Base-by-base conservation (phyloP, 2,113 vertebrate genomes). In the Megaleporinus macrocephalus region DNA sequence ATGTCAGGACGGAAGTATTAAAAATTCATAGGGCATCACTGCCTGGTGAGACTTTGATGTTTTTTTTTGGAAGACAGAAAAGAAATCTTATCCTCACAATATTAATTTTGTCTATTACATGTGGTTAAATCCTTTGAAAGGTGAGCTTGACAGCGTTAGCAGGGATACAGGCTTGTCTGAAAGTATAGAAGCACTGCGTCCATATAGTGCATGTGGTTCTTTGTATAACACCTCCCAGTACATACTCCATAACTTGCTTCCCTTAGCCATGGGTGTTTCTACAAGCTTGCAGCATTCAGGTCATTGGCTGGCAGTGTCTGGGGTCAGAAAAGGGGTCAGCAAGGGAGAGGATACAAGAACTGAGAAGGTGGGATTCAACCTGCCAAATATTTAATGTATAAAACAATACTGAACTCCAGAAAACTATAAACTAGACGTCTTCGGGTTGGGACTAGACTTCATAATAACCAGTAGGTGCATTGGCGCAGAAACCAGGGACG, bases 1-100 rank as follows among this genome's bases (percentile, higher is more conserved):
- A 83, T 86, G 81, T 77, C 84, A 80, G 57, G 57, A 26, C 30
- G 66, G 72, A 75, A 36, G 27, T 68, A 73, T 77, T 68, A 73
- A 80, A 83, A 59, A 82, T 73, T 59, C 20, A 80, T 51, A 69
- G 77, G 68, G 72, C 73, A 76, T 75, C 68, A 24, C 26, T 63
- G 36, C 77, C 36, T 61, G 80, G 70, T 20, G 27, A 63, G 10
- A 20, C 44, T 63, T 79, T 71, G 41, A 62, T 82, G 71, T 76
- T 73, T 82, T 78, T 68, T 6, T 22, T 15, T 11, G 59, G 16
- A 9, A 49, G 27, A 27, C 2, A 57, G 41, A 72, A 61, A 18
- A 51, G 57, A 41, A 4, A 4, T 9, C 41, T 65, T 11, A 9
- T 75, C 55, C 20, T 75, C 13, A 18, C 71, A 59, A 75, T 81